These are phyloP conservation scores for Auanema freiburgensis DNA, from an alignment of 2,888 invertebrate genomes.

Conservation along the genomic window DNA sequence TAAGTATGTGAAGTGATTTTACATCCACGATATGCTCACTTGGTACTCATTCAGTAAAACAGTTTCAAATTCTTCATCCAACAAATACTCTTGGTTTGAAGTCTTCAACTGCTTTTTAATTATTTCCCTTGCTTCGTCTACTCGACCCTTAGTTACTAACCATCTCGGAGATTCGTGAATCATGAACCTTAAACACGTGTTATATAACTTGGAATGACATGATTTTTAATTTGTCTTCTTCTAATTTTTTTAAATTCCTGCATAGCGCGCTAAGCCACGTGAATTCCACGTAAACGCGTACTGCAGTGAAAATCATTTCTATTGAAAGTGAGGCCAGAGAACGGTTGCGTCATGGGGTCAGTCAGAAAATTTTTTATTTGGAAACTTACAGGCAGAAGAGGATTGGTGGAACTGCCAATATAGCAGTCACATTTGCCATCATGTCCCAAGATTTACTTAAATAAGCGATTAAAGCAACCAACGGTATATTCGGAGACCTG, in stretches of 20 bases:
- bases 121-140: conserved; percentile 49
- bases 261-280: not conserved
- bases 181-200: conserved; percentile 23
- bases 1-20: not conserved
- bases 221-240: not conserved
- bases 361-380: not conserved
- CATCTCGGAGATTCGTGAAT: conserved; percentile 45
- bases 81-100: conserved; percentile 29
- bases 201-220: not conserved
- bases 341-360: no score
- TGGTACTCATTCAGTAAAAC: conserved; percentile 30
- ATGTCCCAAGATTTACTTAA: conserved; percentile 13
- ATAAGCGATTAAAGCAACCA: conserved; percentile 49
- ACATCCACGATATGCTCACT: conserved; percentile 14
- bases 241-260: not conserved
- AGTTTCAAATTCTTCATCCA: conserved; percentile 35
- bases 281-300: no score
- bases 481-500: conserved; percentile 57
- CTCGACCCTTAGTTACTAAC: conserved; percentile 39
- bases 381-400: conserved; percentile 28
- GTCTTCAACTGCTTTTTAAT: conserved; percentile 27
- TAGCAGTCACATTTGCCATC: conserved; percentile 26
- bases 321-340: no score
- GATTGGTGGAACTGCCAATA: conserved; percentile 29
- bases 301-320: no score